Base-by-base conservation (phyloP, 2,113 vertebrate genomes). In the Ceuthmochares aereus region DNA sequence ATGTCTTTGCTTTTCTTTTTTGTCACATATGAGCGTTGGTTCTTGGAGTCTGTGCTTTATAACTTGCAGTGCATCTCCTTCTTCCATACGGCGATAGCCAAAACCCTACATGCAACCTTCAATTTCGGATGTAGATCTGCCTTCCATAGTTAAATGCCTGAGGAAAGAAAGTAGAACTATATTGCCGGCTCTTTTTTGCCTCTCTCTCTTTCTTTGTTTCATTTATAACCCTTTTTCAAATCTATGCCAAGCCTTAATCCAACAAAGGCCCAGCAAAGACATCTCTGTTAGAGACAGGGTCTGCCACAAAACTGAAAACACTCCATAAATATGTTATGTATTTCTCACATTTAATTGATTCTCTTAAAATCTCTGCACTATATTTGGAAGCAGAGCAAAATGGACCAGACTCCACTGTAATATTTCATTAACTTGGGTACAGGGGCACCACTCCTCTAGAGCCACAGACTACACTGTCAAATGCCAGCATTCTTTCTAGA, bases 401-500 rank as follows among this genome's bases (percentile, higher is more conserved):
- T 10, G 23, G 40, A 62, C 14, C 36, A 79, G 62, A 49, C 30
- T 87, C 74, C 56, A 45, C n/a, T 12, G 73, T 13, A 75, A 66
- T 79, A 64, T 76, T 90, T 79, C 43, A 76, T 37, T 63, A 52
- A 56, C 58, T 87, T 63, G 34, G 30, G 18, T 54, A 76, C 66
- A 82, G 36, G 76, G 59, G 81, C 78, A 51, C 22, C 66, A 25
- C 52, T 58, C 81, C 2, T 22, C 88, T 90, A 55, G 37, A 95
- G 73, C 64, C 62, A 89, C 49, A 94, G 79, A 52, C 47, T 78
- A 58, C 54, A 45, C 72, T 84, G 67, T 83, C 52, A 87, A 77
- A 87, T 63, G 75, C 74, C 81, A 92, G 37, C 43, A 72, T 95
- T 68, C 95, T 84, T 95, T 93, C 40, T 64, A 91, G 51, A 73